Percentiles rank a stretch among this genome's conserved stretches.
Conservation (phyloP, 2,888 invertebrate species). For the Schizotus pectinicornis region DNA sequence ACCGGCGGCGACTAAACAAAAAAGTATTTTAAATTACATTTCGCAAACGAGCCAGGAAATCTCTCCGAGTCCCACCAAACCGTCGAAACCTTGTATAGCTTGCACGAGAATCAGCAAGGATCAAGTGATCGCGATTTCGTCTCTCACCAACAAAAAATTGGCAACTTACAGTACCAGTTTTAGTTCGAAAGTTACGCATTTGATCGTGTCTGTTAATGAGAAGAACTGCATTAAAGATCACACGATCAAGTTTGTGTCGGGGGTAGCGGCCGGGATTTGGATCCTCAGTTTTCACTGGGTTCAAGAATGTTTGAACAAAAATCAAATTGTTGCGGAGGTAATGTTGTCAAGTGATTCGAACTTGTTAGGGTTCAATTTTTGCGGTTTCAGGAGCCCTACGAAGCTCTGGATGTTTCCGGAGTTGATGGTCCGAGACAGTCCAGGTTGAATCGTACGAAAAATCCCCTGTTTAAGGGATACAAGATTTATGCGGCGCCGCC, state of each 20-base stretch:
- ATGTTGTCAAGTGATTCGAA: slow-evolving; percentile 26
- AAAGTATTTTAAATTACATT: slow-evolving; percentile 51
- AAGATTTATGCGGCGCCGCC: slow-evolving; percentile 63
- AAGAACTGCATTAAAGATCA: slow-evolving; percentile 49
- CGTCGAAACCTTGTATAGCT: slow-evolving; percentile 47
- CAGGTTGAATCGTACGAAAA: slow-evolving; percentile 54
- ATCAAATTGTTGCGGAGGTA: slow-evolving; percentile 60
- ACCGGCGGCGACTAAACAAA: slow-evolving; percentile 50
- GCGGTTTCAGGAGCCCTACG: slow-evolving; percentile 58
- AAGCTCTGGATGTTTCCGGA: slow-evolving; percentile 63
- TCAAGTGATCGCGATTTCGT: slow-evolving; percentile 43
- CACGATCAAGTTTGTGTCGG: slow-evolving; percentile 64
- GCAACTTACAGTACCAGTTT: slow-evolving; percentile 46
- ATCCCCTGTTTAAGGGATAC: slow-evolving; percentile 60
- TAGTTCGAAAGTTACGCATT: slow-evolving; percentile 49
- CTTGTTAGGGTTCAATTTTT: not conserved
- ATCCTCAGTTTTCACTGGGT: slow-evolving; percentile 65
- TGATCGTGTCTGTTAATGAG: slow-evolving; percentile 50
- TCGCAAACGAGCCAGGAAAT: slow-evolving; percentile 9
- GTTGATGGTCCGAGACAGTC: slow-evolving; percentile 62
- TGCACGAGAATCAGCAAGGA: slow-evolving; percentile 48
- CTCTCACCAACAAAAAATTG: slow-evolving; percentile 49
- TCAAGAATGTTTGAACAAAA: slow-evolving; percentile 57
- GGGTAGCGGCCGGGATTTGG: slow-evolving; percentile 66
- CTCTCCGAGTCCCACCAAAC: not conserved